Evolutionary conservation across 2,888 invertebrate species (phyloP).

Genomic region (Acleris holmiana): DNA sequence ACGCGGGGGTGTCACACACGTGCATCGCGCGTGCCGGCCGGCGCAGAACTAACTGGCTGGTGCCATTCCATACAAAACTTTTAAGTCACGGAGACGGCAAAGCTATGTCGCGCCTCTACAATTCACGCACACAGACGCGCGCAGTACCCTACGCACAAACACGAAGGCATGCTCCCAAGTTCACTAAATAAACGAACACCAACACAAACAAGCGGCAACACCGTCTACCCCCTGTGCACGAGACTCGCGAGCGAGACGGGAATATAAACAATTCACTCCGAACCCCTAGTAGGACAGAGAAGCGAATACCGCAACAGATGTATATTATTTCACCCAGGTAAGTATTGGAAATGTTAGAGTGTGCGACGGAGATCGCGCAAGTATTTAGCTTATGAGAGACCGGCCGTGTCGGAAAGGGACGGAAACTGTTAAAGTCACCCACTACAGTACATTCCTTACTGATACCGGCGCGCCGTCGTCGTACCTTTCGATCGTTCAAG

Average conservation of each 20-base stretch:
- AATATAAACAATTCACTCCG: constrained; percentile 81
- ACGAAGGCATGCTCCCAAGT: constrained; percentile 82
- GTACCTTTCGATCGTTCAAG: constrained; percentile 85
- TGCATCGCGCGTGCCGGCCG: constrained; percentile 74
- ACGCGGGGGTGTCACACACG: constrained; percentile 59
- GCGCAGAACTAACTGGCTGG: constrained; percentile 78
- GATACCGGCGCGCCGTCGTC: constrained; percentile 78
- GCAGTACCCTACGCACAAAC: constrained; percentile 82
- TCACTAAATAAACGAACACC: constrained; percentile 84
- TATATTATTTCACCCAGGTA: constrained; percentile 84
- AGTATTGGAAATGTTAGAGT: constrained; percentile 82
- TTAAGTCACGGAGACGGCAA: constrained; percentile 84
- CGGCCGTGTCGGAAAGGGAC: constrained; percentile 76
- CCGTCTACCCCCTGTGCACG: constrained; percentile 82
- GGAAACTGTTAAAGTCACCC: constrained; percentile 82
- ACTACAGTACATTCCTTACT: constrained; percentile 82
- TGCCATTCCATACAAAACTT: constrained; percentile 81
- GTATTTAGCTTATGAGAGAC: constrained; percentile 79
- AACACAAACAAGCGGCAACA: constrained; percentile 78
- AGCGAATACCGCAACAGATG: constrained; percentile 76
- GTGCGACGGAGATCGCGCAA: constrained; percentile 73
- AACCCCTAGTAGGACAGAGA: constrained; percentile 64
- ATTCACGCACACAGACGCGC: constrained; percentile 74
- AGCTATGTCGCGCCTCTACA: constrained; percentile 84
- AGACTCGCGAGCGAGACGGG: constrained; percentile 71